Percentiles rank a stretch among this genome's conserved stretches.
These are phyloP conservation scores for Rhaphigaster nebulosa DNA, from an alignment of 2,888 invertebrate genomes.

Conservation along the genomic window DNA sequence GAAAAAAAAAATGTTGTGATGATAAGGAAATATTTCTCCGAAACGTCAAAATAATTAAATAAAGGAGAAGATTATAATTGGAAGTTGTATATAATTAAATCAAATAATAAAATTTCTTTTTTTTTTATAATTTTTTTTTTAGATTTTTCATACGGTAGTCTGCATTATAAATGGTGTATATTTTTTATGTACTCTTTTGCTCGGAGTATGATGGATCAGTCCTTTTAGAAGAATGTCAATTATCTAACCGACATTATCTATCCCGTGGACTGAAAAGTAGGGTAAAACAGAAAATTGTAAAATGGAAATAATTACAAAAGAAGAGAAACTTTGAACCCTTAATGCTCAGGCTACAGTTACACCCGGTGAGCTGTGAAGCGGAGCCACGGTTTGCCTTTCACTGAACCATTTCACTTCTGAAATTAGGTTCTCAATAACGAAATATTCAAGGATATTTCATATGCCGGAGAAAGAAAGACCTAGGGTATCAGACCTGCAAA, in stretches of 20 bases:
- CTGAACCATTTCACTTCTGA: slow-evolving; percentile 21
- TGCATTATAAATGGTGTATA: too few relatives aligned
- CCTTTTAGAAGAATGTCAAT: too few relatives aligned
- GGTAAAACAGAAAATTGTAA: not conserved
- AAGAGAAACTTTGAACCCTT: not conserved
- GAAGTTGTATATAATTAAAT: too few relatives aligned
- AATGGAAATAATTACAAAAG: not conserved
- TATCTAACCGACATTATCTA: not conserved
- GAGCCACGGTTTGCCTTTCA: not conserved
- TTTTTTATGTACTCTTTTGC: too few relatives aligned
- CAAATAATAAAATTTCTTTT: too few relatives aligned
- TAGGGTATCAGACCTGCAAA: not conserved
- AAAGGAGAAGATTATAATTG: too few relatives aligned
- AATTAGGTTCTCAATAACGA: slow-evolving; percentile 5
- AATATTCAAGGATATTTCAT: not conserved
- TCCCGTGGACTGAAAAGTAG: not conserved
- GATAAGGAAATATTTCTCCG: too few relatives aligned
- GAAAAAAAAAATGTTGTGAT: too few relatives aligned
- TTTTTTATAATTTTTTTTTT: too few relatives aligned
- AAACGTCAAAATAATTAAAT: too few relatives aligned
- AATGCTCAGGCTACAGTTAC: not conserved
- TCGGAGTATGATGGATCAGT: too few relatives aligned
- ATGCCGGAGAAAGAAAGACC: not conserved
- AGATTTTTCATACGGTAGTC: too few relatives aligned
- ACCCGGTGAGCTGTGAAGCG: slow-evolving; percentile 18